phyloP scores from a whole-genome alignment of 2,888 invertebrate species.

The Orthosia cruda region DNA sequence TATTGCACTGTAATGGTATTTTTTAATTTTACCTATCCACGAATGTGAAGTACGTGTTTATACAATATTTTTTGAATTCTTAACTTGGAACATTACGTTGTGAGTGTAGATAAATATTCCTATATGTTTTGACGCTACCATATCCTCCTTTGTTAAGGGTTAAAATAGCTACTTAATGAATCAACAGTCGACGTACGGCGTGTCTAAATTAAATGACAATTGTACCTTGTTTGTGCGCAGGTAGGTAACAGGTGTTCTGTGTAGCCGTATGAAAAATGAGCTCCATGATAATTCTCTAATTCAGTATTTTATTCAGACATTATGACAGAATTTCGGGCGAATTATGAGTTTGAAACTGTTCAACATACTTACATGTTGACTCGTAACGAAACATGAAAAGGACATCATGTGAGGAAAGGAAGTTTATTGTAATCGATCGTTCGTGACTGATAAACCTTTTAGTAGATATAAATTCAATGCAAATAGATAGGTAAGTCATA shows the following conservation, averaged over 20 bases:
- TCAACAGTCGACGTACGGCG: constrained; percentile 67
- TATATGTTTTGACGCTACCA: constrained; percentile 32
- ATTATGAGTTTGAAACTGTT: constrained; percentile 34
- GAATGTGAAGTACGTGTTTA: too few relatives aligned
- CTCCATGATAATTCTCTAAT: constrained; percentile 71
- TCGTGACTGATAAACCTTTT: too few relatives aligned
- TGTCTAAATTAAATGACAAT: constrained; percentile 79
- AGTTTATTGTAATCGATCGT: constrained; percentile 21
- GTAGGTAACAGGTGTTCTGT: constrained; percentile 80
- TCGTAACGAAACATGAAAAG: constrained; percentile 14
- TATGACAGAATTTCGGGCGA: constrained; percentile 35
- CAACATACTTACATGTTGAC: constrained; percentile 10
- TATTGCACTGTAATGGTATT: too few relatives aligned
- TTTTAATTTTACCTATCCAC: too few relatives aligned
- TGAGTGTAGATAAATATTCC: too few relatives aligned
- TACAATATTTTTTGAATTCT: too few relatives aligned
- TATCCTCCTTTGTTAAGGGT: constrained; percentile 46
- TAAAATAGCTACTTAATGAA: constrained; percentile 69
- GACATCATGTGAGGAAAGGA: neutral
- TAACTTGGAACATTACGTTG: too few relatives aligned
- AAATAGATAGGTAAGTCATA: neutral
- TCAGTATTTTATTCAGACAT: constrained; percentile 69
- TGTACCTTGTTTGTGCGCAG: constrained; percentile 72
- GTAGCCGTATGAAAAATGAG: constrained; percentile 75
- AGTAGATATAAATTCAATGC: neutral